A percentile compares a stretch with the other conserved stretches of the same genome.
Evolutionary conservation across 2,888 invertebrate species (phyloP).

Genomic region (Pachydiplax longipennis): DNA sequence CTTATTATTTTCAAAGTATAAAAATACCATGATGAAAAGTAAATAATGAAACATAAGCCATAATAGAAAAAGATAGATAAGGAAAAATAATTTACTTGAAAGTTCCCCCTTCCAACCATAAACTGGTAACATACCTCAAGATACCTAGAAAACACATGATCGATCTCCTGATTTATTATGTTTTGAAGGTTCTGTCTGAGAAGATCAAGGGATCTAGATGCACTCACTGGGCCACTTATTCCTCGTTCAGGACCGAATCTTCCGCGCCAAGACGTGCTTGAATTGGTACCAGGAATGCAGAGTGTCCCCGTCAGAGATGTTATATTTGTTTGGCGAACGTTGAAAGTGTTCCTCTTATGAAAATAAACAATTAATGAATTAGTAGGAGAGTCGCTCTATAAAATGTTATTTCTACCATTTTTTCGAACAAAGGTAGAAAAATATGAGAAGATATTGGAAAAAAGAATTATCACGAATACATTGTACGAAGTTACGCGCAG

Average conservation of each 20-base stretch:
- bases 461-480: background rate
- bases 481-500: background rate
- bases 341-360: conserved; percentile 66
- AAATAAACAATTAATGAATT: background rate
- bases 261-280: conserved; percentile 58
- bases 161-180: conserved; percentile 79
- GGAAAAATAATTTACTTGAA: no score
- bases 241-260: conserved; percentile 8
- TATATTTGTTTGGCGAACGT: conserved; percentile 75
- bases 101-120: no score
- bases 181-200: conserved; percentile 78
- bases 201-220: conserved; percentile 77
- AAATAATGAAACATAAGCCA: no score
- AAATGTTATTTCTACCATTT: background rate
- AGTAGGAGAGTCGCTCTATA: conserved; percentile 47
- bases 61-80: no score
- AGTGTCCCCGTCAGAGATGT: conserved; percentile 68
- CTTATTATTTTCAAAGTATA: no score
- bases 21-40: no score
- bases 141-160: conserved; percentile 78
- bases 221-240: conserved; percentile 56
- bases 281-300: conserved; percentile 37
- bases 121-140: conserved; percentile 66
- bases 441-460: background rate
- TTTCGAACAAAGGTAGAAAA: background rate